These are phyloP conservation scores for Lucilia sericata DNA, from an alignment of 1,140 invertebrate genomes.

Conservation along the genomic window DNA sequence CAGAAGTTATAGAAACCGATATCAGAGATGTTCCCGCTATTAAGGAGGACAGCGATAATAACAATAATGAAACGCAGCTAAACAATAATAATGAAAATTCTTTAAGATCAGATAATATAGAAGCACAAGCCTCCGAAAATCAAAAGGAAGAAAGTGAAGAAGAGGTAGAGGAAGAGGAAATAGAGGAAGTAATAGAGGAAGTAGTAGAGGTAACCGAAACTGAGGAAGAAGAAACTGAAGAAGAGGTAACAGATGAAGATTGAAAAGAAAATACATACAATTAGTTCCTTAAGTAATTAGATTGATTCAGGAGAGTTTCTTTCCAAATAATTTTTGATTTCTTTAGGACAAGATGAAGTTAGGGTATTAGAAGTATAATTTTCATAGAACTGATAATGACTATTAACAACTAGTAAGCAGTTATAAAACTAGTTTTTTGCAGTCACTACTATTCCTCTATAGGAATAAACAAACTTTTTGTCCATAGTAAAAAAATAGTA, in stretches of 20 bases:
- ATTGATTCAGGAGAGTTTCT: too few relatives aligned
- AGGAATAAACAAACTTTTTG: too few relatives aligned
- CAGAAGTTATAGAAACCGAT: background rate
- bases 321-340: too few relatives aligned
- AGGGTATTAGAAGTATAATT: too few relatives aligned
- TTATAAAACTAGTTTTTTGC: too few relatives aligned
- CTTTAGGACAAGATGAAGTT: too few relatives aligned
- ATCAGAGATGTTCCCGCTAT: background rate
- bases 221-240: slow-evolving; percentile 52
- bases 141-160: slow-evolving; percentile 37
- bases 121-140: slow-evolving; percentile 48
- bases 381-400: too few relatives aligned
- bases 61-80: background rate
- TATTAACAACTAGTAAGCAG: too few relatives aligned
- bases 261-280: background rate
- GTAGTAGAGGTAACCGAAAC: slow-evolving; percentile 28
- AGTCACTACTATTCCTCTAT: too few relatives aligned
- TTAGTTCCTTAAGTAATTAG: background rate
- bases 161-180: background rate
- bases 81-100: too few relatives aligned
- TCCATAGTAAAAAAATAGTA: too few relatives aligned
- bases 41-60: slow-evolving; percentile 45
- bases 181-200: slow-evolving; percentile 32
- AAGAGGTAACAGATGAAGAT: slow-evolving; percentile 50
- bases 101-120: too few relatives aligned